Percentiles rank a stretch among this genome's conserved stretches.
phyloP scores from a whole-genome alignment of 2,888 invertebrate genomes.

The Zootermopsis nevadensis region DNA sequence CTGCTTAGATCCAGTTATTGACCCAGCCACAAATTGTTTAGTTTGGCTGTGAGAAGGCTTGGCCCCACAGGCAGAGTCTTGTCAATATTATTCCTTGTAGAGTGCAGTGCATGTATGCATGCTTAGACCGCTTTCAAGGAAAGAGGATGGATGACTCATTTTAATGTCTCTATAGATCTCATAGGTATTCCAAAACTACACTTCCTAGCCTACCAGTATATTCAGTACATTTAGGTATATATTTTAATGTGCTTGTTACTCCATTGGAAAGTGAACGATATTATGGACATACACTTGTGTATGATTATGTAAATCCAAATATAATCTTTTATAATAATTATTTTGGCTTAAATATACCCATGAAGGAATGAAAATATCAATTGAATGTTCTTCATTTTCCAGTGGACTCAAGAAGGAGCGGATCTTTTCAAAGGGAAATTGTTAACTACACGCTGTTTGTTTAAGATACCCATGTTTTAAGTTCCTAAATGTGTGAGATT shows the following conservation, averaged over 20 bases:
- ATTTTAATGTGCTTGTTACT: slow-evolving; percentile 54
- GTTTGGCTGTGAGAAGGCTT: slow-evolving; percentile 50
- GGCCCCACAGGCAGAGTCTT: slow-evolving; percentile 36
- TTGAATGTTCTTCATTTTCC: slow-evolving; percentile 48
- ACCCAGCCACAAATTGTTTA: slow-evolving; percentile 51
- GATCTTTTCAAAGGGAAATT: slow-evolving; percentile 51
- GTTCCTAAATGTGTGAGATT: slow-evolving; percentile 44
- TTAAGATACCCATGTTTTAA: slow-evolving; percentile 43
- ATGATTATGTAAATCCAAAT: slow-evolving; percentile 50
- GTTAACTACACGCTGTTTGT: slow-evolving; percentile 35
- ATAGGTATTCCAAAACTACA: slow-evolving; percentile 53
- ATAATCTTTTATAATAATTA: slow-evolving; percentile 47
- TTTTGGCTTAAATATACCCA: slow-evolving; percentile 48
- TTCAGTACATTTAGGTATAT: slow-evolving; percentile 54
- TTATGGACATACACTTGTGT: slow-evolving; percentile 45
- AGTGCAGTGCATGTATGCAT: slow-evolving; percentile 53
- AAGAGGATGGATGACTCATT: slow-evolving; percentile 50
- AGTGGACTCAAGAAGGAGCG: slow-evolving; percentile 51
- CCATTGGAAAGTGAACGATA: slow-evolving; percentile 53
- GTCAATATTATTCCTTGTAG: slow-evolving; percentile 46
- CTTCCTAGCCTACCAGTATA: slow-evolving; percentile 54
- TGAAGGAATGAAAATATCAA: slow-evolving; percentile 22
- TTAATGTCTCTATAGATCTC: slow-evolving; percentile 53
- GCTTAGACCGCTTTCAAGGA: slow-evolving; percentile 52
- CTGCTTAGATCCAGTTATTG: slow-evolving; percentile 48